A percentile compares a stretch with the other conserved stretches of the same genome.
Conservation (phyloP, 1,140 invertebrate genomes). For the Dryas iulia region DNA sequence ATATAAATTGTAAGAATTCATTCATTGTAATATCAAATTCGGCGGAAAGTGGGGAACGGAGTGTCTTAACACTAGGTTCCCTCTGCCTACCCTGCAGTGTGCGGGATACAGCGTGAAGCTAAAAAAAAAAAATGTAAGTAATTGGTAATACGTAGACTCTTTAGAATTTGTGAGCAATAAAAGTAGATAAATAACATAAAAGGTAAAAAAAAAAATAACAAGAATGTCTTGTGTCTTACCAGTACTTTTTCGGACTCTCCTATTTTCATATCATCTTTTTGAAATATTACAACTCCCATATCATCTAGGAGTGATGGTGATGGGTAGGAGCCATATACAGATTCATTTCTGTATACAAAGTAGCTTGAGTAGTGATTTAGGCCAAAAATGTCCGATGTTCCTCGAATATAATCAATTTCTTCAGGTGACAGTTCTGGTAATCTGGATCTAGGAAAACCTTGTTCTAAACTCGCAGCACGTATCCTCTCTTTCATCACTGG, state of each 20-base stretch:
- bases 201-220: no score
- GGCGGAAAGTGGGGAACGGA: no score
- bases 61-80: no score
- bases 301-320: constrained; percentile 49
- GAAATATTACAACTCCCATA: constrained; percentile 32
- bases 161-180: no score
- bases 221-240: constrained; percentile 37
- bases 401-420: constrained; percentile 52
- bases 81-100: no score
- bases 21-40: no score
- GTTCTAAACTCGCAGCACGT: constrained; percentile 69
- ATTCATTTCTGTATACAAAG: constrained; percentile 47
- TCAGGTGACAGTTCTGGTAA: constrained; percentile 63
- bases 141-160: no score
- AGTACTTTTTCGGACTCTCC: constrained; percentile 33
- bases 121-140: no score
- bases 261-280: constrained; percentile 38
- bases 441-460: constrained; percentile 69
- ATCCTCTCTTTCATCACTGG: constrained; percentile 77
- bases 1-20: no score
- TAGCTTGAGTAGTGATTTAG: constrained; percentile 81
- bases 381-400: constrained; percentile 81
- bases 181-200: no score
- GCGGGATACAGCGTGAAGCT: no score
- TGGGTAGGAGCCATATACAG: constrained; percentile 30